Percentiles rank a stretch among this genome's conserved stretches.
Conservation (phyloP, 1,140 invertebrate genomes). For the Micrasema longulum region DNA sequence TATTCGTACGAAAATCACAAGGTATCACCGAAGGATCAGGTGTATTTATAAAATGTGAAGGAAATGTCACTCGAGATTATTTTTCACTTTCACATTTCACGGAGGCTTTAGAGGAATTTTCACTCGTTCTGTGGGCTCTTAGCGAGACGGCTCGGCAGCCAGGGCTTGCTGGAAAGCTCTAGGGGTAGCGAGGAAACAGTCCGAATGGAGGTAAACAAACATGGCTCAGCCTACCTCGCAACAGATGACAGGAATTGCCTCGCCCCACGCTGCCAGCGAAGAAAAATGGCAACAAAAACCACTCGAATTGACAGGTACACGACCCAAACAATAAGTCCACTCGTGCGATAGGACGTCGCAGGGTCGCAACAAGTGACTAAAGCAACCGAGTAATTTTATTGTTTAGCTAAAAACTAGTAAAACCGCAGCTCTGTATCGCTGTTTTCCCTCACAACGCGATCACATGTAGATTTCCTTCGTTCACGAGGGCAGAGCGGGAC, state of each 20-base stretch:
- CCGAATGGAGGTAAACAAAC: conserved; percentile 36
- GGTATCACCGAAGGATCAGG: neutral
- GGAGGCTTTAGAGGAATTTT: conserved; percentile 1
- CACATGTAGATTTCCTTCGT: conserved; percentile 33
- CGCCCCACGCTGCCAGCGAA: conserved; percentile 22
- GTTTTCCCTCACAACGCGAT: conserved; percentile 3
- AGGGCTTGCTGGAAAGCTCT: neutral
- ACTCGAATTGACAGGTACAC: conserved; percentile 5
- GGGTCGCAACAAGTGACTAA: conserved; percentile 34
- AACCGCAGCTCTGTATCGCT: neutral
- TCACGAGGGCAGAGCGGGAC: conserved; percentile 38
- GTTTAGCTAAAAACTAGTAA: conserved; percentile 6
- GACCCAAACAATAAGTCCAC: neutral
- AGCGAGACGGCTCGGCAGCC: neutral
- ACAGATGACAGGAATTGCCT: conserved; percentile 39
- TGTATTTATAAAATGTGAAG: neutral
- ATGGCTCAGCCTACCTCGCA: conserved; percentile 33
- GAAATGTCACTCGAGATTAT: neutral
- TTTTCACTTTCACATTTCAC: conserved; percentile 15
- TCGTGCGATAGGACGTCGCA: neutral
- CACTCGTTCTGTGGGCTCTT: neutral
- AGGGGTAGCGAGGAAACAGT: neutral
- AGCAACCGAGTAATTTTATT: conserved; percentile 6
- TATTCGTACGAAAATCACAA: neutral
- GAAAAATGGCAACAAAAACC: conserved; percentile 33